Percentiles rank a stretch among this genome's conserved stretches.
Conservation (phyloP, 1,140 invertebrate species). For the Drosophila sechellia region DNA sequence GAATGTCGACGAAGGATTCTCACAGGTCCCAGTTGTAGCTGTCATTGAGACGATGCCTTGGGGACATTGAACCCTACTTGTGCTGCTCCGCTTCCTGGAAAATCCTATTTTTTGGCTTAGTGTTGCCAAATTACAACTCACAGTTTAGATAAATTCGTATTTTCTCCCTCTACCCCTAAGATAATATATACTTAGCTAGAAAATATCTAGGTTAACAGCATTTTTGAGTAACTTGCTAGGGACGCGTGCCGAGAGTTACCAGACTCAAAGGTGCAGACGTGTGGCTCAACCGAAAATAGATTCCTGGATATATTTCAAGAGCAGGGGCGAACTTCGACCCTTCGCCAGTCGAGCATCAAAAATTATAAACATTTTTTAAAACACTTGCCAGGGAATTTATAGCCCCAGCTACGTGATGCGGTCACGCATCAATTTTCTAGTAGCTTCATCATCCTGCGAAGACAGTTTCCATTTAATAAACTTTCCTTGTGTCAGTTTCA, state of each 20-base stretch:
- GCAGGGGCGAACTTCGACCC: constrained; percentile 24
- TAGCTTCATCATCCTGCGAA: constrained; percentile 27
- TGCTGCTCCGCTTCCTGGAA: not conserved
- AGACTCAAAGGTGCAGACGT: constrained; percentile 74
- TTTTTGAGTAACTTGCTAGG: constrained; percentile 2
- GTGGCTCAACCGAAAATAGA: constrained; percentile 29
- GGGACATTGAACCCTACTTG: constrained; percentile 70
- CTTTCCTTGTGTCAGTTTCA: constrained; percentile 52
- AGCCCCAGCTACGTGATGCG: constrained; percentile 69
- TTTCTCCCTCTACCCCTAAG: not conserved
- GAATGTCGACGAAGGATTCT: constrained; percentile 21
- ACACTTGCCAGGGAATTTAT: constrained; percentile 78
- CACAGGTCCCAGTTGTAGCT: constrained; percentile 50
- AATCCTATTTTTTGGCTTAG: not conserved
- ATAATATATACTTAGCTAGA: not conserved
- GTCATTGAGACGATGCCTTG: constrained; percentile 73
- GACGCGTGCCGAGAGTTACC: constrained; percentile 61
- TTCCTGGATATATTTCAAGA: constrained; percentile 22
- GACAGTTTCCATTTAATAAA: constrained; percentile 64
- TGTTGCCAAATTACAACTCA: constrained; percentile 5
- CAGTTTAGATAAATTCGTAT: not conserved
- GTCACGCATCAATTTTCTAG: constrained; percentile 69
- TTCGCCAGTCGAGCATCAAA: constrained; percentile 39
- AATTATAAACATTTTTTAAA: constrained; percentile 82
- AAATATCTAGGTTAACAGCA: constrained; percentile 4